Percentiles rank a stretch among this genome's conserved stretches.
Conservation (phyloP, 2,113 vertebrate species). For the Helogale parvula region DNA sequence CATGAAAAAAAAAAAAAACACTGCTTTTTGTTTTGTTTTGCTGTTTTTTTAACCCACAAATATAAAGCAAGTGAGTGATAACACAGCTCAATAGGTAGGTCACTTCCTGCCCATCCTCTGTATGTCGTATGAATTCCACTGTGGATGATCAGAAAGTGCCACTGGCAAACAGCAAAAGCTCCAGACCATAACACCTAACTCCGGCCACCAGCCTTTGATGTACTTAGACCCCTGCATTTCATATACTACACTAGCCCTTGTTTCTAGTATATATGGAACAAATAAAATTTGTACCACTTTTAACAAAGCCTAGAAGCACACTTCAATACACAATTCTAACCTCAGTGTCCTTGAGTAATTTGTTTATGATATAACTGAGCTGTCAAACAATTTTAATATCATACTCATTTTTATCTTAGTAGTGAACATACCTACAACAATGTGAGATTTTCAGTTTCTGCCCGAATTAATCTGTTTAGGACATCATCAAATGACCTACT, state of each 20-base stretch:
- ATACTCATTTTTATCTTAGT: not conserved
- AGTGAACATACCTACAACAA: not conserved
- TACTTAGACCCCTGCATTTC: not conserved
- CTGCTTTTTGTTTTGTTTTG: too few species aligned
- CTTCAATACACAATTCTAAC: not conserved
- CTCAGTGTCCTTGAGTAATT: not conserved
- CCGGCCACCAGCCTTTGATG: not conserved
- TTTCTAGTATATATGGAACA: not conserved
- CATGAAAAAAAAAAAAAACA: not conserved
- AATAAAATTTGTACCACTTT: not conserved
- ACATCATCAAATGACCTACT: not conserved
- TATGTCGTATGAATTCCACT: not conserved
- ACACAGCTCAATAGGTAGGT: not conserved
- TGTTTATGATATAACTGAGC: not conserved
- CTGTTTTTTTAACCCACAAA: not conserved
- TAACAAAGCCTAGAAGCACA: not conserved
- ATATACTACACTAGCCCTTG: not conserved
- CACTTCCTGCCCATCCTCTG: not conserved
- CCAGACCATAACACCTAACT: not conserved
- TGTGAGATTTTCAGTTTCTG: not conserved
- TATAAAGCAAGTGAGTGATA: not conserved
- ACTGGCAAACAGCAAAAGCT: not conserved
- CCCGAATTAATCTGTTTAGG: not conserved
- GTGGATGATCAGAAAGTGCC: not conserved
- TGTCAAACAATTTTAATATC: not conserved